Percentiles rank a stretch among this genome's conserved stretches.
phyloP scores from a whole-genome alignment of 1,140 invertebrate genomes.

The Callitettix versicolor region DNA sequence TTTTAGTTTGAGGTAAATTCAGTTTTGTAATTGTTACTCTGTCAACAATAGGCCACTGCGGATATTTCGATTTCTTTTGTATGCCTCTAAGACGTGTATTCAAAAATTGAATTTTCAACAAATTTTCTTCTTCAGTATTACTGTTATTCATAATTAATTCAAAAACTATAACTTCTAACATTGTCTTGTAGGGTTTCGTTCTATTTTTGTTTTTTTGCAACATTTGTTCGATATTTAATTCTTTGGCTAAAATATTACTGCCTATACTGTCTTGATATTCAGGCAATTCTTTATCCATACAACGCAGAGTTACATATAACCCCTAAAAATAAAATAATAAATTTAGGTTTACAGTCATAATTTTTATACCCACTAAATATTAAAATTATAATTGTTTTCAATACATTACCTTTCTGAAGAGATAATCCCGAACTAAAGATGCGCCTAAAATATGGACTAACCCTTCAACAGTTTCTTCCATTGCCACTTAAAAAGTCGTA shows the following conservation, averaged over 20 bases:
- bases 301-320: conserved; percentile 13
- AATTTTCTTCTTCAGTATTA: too few species aligned
- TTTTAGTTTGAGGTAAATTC: too few species aligned
- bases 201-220: not conserved
- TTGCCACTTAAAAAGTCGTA: not conserved
- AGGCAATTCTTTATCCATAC: conserved; percentile 20
- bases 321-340: conserved; percentile 13
- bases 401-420: conserved; percentile 19
- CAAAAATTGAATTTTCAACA: too few species aligned
- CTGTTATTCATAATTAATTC: not conserved
- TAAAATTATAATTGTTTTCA: not conserved
- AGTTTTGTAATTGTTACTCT: too few species aligned
- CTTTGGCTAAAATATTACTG: conserved; percentile 6
- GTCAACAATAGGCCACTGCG: too few species aligned
- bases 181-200: conserved; percentile 1
- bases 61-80: too few species aligned
- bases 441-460: conserved; percentile 3
- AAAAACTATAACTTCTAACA: conserved; percentile 13
- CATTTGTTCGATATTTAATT: conserved; percentile 7
- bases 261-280: conserved; percentile 8
- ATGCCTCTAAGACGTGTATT: too few species aligned
- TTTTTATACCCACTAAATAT: not conserved
- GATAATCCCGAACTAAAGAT: conserved; percentile 22
- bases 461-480: conserved; percentile 2
- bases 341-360: not conserved